Evolutionary conservation across 2,888 invertebrate species (phyloP), one percentile per base, ranked within the genome.

Genomic region (Bellardia pandia): DNA sequence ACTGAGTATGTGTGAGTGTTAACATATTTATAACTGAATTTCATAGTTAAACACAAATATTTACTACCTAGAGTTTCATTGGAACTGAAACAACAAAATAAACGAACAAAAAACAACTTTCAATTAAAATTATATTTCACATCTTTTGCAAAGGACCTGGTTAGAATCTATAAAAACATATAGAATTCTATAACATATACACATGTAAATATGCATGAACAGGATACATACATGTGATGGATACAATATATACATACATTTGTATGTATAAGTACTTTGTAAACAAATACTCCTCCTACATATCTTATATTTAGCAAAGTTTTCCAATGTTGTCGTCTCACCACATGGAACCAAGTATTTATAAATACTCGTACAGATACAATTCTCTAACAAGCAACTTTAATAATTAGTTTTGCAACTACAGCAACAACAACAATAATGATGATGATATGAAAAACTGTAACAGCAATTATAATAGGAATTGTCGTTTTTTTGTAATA

Each of bases 71-170:
- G n/a, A 53, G 13, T 56, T 23, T 23, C 9, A 3, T 42, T 74
- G 23, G 30, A 6, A 30, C 13, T 45, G 33, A 51, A 48, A 69
- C 30, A 66, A 74, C 4, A 48, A 48, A 23, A 56, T n/a, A 45
- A 58, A 40, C 42, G 45, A 64, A 56, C 23, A 74, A 64, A 23
- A 14, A 81, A 80, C 64, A 53, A 74, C 13, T 75, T 82, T 76
- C 75, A 82, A 75, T 76, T 76, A 75, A 69, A 82, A 60, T 82
- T 82, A 53, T 81, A 68, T 68, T 48, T 45, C 48, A 58, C 78
- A 56, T 79, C n/a, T 56, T 58, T 58, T n/a, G 58, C 81, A 79
- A 78, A 74, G 30, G 30, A 33, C 45, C 30, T 72, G 37, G 51
- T 42, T 60, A 33, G 2, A n/a, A 58, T 68, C 8, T 66, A 11